These are phyloP conservation scores for Austrofundulus limnaeus DNA, from an alignment of 2,113 vertebrate species.

Conservation along the genomic window DNA sequence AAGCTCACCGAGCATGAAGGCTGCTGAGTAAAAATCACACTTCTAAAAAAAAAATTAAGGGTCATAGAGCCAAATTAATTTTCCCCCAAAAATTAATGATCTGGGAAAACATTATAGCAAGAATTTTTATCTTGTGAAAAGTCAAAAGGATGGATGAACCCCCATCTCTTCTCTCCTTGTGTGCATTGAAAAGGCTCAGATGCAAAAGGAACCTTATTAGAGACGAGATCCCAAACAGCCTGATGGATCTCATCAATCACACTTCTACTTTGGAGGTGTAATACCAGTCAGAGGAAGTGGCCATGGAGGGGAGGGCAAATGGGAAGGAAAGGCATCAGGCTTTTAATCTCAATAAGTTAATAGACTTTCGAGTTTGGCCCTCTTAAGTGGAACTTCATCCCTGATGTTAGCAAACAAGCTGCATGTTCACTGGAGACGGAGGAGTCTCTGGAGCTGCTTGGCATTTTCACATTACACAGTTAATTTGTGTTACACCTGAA, in stretches of 20 bases:
- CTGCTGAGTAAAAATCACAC: conserved; percentile 45
- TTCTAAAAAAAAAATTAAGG: conserved; percentile 34
- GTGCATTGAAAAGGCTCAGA: conserved; percentile 55
- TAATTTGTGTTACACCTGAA: conserved; percentile 64
- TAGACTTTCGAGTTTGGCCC: conserved; percentile 69
- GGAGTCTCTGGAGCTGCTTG: conserved; percentile 61
- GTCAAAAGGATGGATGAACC: conserved; percentile 37
- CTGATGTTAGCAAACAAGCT: conserved; percentile 68
- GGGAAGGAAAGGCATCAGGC: conserved; percentile 68
- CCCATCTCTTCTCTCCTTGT: conserved; percentile 9
- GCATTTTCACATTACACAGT: conserved; percentile 74
- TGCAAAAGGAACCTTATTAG: conserved; percentile 77
- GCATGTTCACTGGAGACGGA: conserved; percentile 35
- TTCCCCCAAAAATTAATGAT: conserved; percentile 60
- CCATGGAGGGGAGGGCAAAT: conserved; percentile 25
- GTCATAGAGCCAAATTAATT: conserved; percentile 69
- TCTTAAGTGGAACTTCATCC: conserved; percentile 63
- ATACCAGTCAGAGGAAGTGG: conserved; percentile 55
- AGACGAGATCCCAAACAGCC: conserved; percentile 75
- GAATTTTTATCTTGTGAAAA: conserved; percentile 63
- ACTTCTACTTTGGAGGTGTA: conserved; percentile 75
- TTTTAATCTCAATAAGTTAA: conserved; percentile 84
- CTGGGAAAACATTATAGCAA: conserved; percentile 65
- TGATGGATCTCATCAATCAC: conserved; percentile 82
- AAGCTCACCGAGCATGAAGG: conserved; percentile 50